Conservation (phyloP, 2,888 invertebrate genomes). For the Drosophila sordidula region DNA sequence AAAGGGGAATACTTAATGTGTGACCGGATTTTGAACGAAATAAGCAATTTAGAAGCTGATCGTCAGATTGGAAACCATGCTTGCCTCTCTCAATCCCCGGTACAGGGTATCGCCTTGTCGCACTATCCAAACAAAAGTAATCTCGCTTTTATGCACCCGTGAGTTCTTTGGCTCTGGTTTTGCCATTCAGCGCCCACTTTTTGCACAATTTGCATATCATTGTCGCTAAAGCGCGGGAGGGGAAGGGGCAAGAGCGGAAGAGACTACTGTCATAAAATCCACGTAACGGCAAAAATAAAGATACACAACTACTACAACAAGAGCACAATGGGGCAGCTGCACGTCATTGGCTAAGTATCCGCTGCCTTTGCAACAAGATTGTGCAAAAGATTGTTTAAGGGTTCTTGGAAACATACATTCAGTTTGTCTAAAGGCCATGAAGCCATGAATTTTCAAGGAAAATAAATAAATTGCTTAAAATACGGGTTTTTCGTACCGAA, state of each 20-base stretch:
- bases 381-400: slow-evolving; percentile 10
- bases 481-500: no score
- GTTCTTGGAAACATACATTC: slow-evolving; percentile 1
- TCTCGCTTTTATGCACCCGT: slow-evolving; percentile 14
- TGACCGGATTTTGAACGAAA: no score
- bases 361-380: slow-evolving; percentile 16
- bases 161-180: slow-evolving; percentile 19
- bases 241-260: slow-evolving; percentile 5
- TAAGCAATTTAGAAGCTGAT: no score
- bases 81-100: no score
- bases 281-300: slow-evolving; percentile 26
- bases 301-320: slow-evolving; percentile 24
- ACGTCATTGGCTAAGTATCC: slow-evolving; percentile 44
- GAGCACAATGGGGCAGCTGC: slow-evolving; percentile 34
- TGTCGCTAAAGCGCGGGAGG: slow-evolving; percentile 30
- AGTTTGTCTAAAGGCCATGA: neutral
- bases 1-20: neutral
- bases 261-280: slow-evolving; percentile 33
- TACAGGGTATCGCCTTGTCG: neutral
- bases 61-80: no score
- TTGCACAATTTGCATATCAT: slow-evolving; percentile 73
- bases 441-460: neutral
- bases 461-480: neutral
- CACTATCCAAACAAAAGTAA: neutral
- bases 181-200: slow-evolving; percentile 35